Conservation (phyloP, 2,888 invertebrate species). For the Drosophila eohydei region DNA sequence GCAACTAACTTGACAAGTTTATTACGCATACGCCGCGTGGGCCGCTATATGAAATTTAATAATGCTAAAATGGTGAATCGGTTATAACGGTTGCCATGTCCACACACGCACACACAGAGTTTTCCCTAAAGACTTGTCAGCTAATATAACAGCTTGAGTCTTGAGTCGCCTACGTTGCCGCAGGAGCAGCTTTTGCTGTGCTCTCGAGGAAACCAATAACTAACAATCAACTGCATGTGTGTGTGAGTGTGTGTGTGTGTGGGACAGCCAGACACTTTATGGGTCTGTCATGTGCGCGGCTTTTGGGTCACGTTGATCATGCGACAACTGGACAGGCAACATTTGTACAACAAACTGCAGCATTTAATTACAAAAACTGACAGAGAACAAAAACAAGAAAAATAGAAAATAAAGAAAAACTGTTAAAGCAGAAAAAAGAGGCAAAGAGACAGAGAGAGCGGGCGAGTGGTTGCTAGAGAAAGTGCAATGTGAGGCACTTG, state of each 20-base stretch:
- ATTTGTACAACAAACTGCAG: slow-evolving; percentile 66
- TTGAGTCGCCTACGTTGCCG: slow-evolving; percentile 22
- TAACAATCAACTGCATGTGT: slow-evolving; percentile 68
- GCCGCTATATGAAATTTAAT: slow-evolving; percentile 62
- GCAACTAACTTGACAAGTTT: slow-evolving; percentile 74
- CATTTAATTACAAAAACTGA: slow-evolving; percentile 70
- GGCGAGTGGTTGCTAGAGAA: not conserved
- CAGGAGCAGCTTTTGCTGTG: slow-evolving; percentile 36
- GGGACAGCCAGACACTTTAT: slow-evolving; percentile 61
- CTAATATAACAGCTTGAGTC: slow-evolving; percentile 77
- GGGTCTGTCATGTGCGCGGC: slow-evolving; percentile 61
- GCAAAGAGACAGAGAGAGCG: not conserved
- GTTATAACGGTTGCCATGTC: slow-evolving; percentile 47
- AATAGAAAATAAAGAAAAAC: slow-evolving; percentile 3
- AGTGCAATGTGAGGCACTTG: slow-evolving; percentile 18
- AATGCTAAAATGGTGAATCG: slow-evolving; percentile 48
- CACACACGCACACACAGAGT: slow-evolving; percentile 2
- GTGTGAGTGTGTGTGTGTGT: slow-evolving; percentile 5
- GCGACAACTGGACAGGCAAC: slow-evolving; percentile 54
- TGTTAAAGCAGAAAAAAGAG: not conserved
- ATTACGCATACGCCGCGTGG: slow-evolving; percentile 74
- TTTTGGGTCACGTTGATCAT: slow-evolving; percentile 74
- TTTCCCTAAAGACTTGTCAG: slow-evolving; percentile 55
- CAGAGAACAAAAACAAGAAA: slow-evolving; percentile 18
- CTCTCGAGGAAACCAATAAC: slow-evolving; percentile 66